These are phyloP conservation scores for Acanthosepion pharaonis DNA, from an alignment of 2,888 invertebrate species.

Conservation along the genomic window DNA sequence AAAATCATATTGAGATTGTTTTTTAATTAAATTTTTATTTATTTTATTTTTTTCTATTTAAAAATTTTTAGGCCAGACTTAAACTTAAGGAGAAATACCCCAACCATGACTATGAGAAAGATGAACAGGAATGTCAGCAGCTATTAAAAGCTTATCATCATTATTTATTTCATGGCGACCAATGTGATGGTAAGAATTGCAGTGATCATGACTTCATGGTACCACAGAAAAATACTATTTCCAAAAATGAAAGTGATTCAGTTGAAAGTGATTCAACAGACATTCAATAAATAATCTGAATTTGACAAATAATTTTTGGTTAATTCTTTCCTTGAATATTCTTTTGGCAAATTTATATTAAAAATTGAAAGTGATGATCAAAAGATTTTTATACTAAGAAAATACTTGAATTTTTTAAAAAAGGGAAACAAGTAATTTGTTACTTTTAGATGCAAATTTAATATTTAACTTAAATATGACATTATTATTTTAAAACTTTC, in stretches of 20 bases:
- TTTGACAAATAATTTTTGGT: not conserved
- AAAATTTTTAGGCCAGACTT: conserved; percentile 82
- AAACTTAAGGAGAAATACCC: conserved; percentile 89
- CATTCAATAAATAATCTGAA: too few species aligned
- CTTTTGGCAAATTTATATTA: not conserved
- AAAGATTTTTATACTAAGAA: not conserved
- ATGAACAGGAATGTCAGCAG: conserved; percentile 84
- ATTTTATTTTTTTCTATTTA: too few species aligned
- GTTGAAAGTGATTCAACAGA: not conserved
- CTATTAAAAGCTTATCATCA: conserved; percentile 87
- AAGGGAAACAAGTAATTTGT: not conserved
- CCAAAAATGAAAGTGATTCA: not conserved
- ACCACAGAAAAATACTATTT: not conserved
- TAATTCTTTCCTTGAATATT: not conserved
- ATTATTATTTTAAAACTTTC: too few species aligned
- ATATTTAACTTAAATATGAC: too few species aligned
- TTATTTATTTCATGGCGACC: conserved; percentile 64
- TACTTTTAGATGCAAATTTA: too few species aligned
- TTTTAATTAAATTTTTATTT: too few species aligned
- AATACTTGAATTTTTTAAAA: not conserved
- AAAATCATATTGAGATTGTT: too few species aligned
- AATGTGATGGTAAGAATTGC: conserved; percentile 3
- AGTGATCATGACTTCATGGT: not conserved
- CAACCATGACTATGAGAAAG: conserved; percentile 84
- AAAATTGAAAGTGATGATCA: not conserved